Evolutionary conservation across 2,797 vertebrate species (phyloP).

Genomic region (Microctenopoma lineatum): DNA sequence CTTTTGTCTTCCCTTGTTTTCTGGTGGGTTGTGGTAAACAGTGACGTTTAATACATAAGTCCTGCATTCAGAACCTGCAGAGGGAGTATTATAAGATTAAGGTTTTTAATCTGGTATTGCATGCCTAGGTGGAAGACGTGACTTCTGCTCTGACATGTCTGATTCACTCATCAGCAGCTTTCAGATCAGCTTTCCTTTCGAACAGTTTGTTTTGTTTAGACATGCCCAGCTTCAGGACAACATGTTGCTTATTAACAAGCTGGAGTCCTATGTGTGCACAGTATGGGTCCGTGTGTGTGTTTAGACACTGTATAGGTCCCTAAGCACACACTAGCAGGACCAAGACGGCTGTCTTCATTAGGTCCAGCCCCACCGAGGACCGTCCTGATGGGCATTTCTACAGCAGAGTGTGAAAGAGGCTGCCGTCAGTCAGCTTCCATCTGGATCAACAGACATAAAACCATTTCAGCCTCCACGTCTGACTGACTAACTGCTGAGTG

Average conservation of each 20-base stretch:
- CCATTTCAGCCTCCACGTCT: conserved; percentile 1
- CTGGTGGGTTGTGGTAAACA: not conserved
- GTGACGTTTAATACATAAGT: not conserved
- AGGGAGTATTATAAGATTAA: not conserved
- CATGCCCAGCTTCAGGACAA: not conserved
- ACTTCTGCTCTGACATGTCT: not conserved
- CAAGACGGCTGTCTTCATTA: conserved; percentile 1
- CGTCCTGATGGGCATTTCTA: no score
- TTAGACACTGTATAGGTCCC: not conserved
- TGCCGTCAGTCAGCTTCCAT: conserved; percentile 21
- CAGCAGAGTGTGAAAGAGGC: no score
- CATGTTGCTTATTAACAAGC: conserved; percentile 22
- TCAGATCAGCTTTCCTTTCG: not conserved
- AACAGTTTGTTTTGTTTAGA: conserved; percentile 1
- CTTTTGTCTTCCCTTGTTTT: no score
- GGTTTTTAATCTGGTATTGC: not conserved
- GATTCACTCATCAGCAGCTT: conserved; percentile 7
- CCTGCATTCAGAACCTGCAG: not conserved
- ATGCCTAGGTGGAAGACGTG: not conserved
- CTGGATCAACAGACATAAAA: conserved; percentile 45
- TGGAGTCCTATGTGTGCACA: not conserved
- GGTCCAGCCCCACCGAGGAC: not conserved
- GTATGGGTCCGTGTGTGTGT: not conserved
- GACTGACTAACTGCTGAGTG: not conserved
- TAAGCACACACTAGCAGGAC: conserved; percentile 1